These are phyloP conservation scores for Ceryle rudis DNA, from an alignment of 2,797 vertebrate species.

Conservation along the genomic window DNA sequence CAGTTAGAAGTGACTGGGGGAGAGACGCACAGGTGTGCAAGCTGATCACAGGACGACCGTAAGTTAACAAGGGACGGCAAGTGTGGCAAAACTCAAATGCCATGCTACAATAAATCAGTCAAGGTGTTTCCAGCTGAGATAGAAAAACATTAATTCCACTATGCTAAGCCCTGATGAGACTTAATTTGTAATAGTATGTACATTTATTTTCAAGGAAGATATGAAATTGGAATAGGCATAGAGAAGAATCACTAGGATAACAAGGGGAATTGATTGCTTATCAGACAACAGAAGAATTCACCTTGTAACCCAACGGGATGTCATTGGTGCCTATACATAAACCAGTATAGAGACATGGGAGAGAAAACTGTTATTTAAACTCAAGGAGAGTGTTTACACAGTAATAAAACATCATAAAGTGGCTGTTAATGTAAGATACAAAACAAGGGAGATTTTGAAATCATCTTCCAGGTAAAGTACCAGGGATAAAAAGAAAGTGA, in stretches of 20 bases:
- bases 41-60: background rate
- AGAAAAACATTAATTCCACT: background rate
- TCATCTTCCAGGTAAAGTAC: background rate
- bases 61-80: background rate
- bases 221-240: background rate
- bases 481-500: background rate
- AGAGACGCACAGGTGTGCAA: background rate
- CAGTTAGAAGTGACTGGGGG: background rate
- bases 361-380: background rate
- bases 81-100: background rate
- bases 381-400: background rate
- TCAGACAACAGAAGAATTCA: background rate
- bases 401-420: background rate
- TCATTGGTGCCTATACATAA: background rate
- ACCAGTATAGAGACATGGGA: background rate
- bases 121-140: background rate
- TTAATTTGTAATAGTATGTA: background rate
- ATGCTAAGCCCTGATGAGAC: background rate
- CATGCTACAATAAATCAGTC: background rate
- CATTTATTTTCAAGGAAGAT: conserved; percentile 5
- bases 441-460: background rate
- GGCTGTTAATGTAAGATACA: background rate
- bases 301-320: background rate
- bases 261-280: background rate
- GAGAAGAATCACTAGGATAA: background rate